Evolutionary conservation across 1,140 invertebrate species (phyloP).

Genomic region (Monomorium pharaonis): DNA sequence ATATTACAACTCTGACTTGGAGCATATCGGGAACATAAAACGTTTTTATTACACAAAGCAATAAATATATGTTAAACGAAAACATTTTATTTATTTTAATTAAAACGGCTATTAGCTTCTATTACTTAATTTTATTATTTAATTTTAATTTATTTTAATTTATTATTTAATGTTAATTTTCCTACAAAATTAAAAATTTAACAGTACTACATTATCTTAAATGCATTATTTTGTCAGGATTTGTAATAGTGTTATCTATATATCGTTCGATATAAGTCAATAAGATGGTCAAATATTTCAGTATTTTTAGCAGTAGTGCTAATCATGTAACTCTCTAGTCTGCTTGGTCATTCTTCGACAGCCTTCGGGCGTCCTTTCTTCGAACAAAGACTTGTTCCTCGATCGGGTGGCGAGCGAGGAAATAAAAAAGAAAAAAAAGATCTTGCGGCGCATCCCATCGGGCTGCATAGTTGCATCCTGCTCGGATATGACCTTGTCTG

Average conservation of each 20-base stretch:
- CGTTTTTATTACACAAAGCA: not conserved
- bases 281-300: not conserved
- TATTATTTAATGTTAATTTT: not conserved
- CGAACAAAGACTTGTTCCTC: conserved; percentile 47
- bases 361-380: not conserved
- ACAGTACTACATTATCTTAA: not conserved
- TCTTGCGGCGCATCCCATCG: conserved; percentile 25
- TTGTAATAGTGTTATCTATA: not conserved
- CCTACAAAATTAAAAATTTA: not conserved
- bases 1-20: not conserved
- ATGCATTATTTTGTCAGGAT: not conserved
- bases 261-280: not conserved
- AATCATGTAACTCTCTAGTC: not conserved
- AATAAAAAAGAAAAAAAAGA: not conserved
- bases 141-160: not conserved
- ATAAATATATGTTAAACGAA: not conserved
- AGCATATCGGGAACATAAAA: not conserved
- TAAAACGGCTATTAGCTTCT: not conserved
- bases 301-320: not conserved
- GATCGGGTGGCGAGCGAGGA: not conserved
- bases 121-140: not conserved
- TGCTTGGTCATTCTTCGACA: not conserved
- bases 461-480: conserved; percentile 64
- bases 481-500: conserved; percentile 75
- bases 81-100: not conserved